phyloP scores from a whole-genome alignment of 2,888 invertebrate species.

The Hetaerina titia region DNA sequence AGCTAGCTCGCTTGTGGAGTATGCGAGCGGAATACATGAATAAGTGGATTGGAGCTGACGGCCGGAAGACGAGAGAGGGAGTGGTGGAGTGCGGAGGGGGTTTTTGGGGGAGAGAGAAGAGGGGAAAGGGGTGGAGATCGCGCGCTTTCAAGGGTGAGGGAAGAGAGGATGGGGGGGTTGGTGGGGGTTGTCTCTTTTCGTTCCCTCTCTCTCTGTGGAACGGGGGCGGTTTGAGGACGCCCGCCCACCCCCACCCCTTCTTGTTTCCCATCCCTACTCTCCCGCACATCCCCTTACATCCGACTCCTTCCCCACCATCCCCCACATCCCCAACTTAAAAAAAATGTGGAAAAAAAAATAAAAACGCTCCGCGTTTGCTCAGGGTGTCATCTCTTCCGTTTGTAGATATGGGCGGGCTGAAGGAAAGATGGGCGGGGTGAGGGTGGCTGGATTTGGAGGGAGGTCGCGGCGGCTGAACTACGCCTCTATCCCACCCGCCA shows the following conservation, averaged over 20 bases:
- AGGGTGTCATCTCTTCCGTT: constrained; percentile 45
- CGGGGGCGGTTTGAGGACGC: not conserved
- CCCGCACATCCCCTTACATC: not conserved
- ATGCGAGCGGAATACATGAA: constrained; percentile 63
- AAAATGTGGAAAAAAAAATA: not conserved
- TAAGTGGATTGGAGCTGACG: constrained; percentile 65
- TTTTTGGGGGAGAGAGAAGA: not conserved
- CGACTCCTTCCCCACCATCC: not conserved
- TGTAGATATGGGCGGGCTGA: not conserved
- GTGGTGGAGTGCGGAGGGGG: not conserved
- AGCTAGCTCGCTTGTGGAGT: not conserved
- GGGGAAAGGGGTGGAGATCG: not conserved
- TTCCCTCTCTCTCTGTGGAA: not conserved
- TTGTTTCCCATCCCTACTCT: not conserved
- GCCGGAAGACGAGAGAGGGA: constrained; percentile 1
- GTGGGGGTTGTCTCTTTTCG: not conserved
- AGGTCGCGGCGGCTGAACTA: not conserved
- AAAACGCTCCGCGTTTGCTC: constrained; percentile 56
- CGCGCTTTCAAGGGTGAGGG: not conserved
- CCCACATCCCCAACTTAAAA: not conserved
- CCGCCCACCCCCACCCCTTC: not conserved
- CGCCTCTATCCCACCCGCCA: not conserved
- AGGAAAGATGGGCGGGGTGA: not conserved
- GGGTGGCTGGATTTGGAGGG: not conserved
- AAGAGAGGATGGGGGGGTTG: not conserved